Conservation (phyloP, 2,888 invertebrate species). For the Encarsia formosa region DNA sequence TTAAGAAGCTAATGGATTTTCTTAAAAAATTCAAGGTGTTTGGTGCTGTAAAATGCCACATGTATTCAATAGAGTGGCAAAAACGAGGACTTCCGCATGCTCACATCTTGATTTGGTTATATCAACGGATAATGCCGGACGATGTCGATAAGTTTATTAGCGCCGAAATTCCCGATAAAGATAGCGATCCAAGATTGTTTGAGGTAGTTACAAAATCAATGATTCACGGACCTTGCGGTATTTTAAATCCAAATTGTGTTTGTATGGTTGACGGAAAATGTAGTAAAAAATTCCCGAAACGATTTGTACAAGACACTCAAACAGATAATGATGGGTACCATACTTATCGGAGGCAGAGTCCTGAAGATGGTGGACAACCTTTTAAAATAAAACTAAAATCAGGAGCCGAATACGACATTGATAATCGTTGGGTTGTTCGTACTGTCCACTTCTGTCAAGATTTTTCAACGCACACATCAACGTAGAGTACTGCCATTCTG, state of each 20-base stretch:
- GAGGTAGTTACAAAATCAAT: neutral
- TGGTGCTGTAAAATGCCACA: neutral
- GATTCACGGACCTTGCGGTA: conserved; percentile 7
- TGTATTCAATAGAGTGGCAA: neutral
- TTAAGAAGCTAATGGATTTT: neutral
- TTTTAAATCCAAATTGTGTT: neutral
- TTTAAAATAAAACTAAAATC: no score
- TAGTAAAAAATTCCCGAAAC: no score
- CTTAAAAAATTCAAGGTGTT: neutral
- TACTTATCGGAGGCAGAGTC: no score
- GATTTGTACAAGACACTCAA: no score
- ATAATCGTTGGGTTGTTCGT: no score
- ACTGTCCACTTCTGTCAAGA: no score
- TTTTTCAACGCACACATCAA: no score
- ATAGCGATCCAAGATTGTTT: neutral
- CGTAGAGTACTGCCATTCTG: no score
- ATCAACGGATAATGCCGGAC: neutral
- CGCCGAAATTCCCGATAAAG: neutral
- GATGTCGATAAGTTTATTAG: neutral
- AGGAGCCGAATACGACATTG: no score
- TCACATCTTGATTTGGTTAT: neutral
- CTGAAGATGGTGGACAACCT: no score
- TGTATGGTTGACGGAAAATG: no score
- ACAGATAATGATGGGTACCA: no score
- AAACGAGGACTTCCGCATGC: neutral